phyloP scores from a whole-genome alignment of 1,140 invertebrate species.

The Drosophila kanapiae region DNA sequence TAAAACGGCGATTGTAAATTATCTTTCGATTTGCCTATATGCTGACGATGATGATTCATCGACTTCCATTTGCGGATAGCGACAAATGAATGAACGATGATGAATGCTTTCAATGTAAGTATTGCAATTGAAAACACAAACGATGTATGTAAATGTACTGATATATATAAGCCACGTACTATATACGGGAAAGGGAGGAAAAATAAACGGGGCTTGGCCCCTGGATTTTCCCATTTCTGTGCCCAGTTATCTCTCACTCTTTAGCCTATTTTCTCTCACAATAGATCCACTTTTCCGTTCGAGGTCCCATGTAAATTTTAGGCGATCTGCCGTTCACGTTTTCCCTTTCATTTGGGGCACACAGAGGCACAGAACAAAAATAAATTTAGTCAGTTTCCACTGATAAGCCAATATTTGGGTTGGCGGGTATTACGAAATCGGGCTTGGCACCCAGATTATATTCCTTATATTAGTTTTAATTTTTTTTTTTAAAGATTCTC shows the following conservation, averaged over 20 bases:
- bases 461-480: not conserved
- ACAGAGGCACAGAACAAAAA: slow-evolving; percentile 25
- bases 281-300: not conserved
- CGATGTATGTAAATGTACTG: not conserved
- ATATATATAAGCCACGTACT: not conserved
- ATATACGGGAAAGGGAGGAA: slow-evolving; percentile 18
- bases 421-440: slow-evolving; percentile 21
- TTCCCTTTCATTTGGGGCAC: not conserved
- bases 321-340: not conserved
- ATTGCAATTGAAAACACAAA: slow-evolving; percentile 30
- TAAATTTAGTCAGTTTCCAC: not conserved
- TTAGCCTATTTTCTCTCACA: slow-evolving; percentile 12
- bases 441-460: not conserved
- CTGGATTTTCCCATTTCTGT: slow-evolving; percentile 21
- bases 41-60: slow-evolving; percentile 53
- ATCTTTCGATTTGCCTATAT: slow-evolving; percentile 51
- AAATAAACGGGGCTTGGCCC: slow-evolving; percentile 49
- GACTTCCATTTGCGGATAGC: slow-evolving; percentile 25
- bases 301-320: not conserved
- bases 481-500: slow-evolving; percentile 14
- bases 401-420: slow-evolving; percentile 23
- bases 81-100: slow-evolving; percentile 39
- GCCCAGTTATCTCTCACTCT: slow-evolving; percentile 39
- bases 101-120: slow-evolving; percentile 31
- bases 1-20: slow-evolving; percentile 31